Evolutionary conservation across 2,113 vertebrate species (phyloP), one percentile per base, ranked within the genome.

Genomic region (Bagarius yarrelli): DNA sequence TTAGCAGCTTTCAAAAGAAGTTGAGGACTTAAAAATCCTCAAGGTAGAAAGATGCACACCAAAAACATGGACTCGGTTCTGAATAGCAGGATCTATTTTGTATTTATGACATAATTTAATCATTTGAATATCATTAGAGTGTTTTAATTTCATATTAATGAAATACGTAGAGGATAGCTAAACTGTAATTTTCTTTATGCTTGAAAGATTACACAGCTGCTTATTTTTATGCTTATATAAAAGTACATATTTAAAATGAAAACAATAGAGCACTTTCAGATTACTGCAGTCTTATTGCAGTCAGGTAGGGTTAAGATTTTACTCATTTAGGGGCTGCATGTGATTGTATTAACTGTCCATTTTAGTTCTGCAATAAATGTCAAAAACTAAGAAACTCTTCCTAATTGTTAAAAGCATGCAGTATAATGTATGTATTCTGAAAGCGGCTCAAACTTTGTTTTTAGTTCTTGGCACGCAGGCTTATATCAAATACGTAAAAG

Each of bases 31-130:
- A 76, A 74, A 87, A 79, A 80, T 64, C 67, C 79, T 82, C 59
- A 52, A 61, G 82, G 72, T 80, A 75, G 81, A 87, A 90, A 86
- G 83, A 88, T 90, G 91, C 91, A 92, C 90, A 91, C 90, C 86
- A 90, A 88, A 67, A 85, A 84, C 56, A 64, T 53, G 44, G 76
- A 73, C 85, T 87, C 84, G 83, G 86, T 90, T 93, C 94, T 93
- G 95, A 97, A 98, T 95, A 97, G 96, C 95, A 98, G 96, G 95
- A 97, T 97, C 95, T 97, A 95, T 95, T 81, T 81, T 96, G 94
- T 90, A 73, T 73, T 14, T 64, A n/a, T n/a, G n/a, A n/a, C n/a
- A n/a, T 32, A 32, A 8, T 34, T 14, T 47, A 11, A 56, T 75
- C 16, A 77, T 79, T 60, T 79, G 34, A 53, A 36, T 30, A 59